These are phyloP conservation scores for Vannuccia rotundouncinata DNA, from an alignment of 2,888 invertebrate species.

Conservation along the genomic window DNA sequence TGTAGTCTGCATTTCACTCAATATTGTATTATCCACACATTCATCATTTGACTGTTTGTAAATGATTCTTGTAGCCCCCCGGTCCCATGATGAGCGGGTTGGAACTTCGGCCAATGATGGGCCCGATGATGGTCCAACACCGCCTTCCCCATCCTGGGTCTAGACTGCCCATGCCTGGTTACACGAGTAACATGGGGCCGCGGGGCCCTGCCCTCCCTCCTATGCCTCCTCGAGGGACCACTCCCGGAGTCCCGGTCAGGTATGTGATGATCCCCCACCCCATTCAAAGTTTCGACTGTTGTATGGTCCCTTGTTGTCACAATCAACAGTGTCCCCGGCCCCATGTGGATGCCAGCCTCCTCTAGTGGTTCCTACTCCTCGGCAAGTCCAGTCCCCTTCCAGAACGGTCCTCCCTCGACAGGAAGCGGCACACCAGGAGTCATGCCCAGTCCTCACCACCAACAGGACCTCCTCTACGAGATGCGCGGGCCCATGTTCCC, in stretches of 20 bases:
- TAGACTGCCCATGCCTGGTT: neutral
- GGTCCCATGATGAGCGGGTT: conserved; percentile 12
- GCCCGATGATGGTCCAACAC: conserved; percentile 5
- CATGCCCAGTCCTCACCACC: conserved; percentile 39
- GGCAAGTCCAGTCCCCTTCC: conserved; percentile 37
- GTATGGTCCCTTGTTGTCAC: too few relatives aligned
- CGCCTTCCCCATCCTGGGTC: conserved; percentile 18
- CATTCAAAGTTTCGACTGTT: too few relatives aligned
- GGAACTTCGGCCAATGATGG: conserved; percentile 9
- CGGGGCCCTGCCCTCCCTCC: neutral
- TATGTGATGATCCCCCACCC: too few relatives aligned
- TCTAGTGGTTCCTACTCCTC: conserved; percentile 42
- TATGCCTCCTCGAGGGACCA: neutral
- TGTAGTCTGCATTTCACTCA: too few relatives aligned
- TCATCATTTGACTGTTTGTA: too few relatives aligned
- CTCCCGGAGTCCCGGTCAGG: neutral
- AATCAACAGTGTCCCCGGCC: neutral
- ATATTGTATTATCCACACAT: too few relatives aligned
- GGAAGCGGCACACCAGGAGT: conserved; percentile 40
- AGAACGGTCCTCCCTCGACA: conserved; percentile 39
- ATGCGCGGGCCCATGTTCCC: conserved; percentile 8
- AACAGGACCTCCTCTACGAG: conserved; percentile 7
- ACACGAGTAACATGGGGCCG: neutral
- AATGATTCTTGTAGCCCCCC: neutral
- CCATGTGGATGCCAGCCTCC: conserved; percentile 30